These are phyloP conservation scores for Agelastica alni DNA, from an alignment of 2,888 invertebrate species.

Conservation along the genomic window DNA sequence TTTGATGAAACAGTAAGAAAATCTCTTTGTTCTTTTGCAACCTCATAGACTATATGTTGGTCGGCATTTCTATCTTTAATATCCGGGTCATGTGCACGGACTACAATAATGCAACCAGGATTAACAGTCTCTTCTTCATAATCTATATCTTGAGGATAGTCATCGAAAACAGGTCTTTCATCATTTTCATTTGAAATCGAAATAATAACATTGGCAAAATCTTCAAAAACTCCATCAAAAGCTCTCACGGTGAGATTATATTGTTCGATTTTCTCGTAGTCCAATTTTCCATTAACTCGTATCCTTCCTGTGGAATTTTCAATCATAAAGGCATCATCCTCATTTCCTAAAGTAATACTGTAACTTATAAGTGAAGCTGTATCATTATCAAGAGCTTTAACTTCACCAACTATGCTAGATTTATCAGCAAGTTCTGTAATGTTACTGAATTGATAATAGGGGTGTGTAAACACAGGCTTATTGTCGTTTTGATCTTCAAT, in stretches of 20 bases:
- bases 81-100: slow-evolving; percentile 84
- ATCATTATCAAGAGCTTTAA: slow-evolving; percentile 86
- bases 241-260: slow-evolving; percentile 84
- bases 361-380: slow-evolving; percentile 86
- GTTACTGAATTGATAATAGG: slow-evolving; percentile 72
- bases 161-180: slow-evolving; percentile 81
- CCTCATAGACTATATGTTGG: slow-evolving; percentile 78
- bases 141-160: slow-evolving; percentile 71
- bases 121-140: slow-evolving; percentile 77
- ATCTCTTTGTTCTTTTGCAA: slow-evolving; percentile 72
- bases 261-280: slow-evolving; percentile 83
- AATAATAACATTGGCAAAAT: slow-evolving; percentile 81
- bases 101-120: slow-evolving; percentile 71
- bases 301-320: slow-evolving; percentile 85
- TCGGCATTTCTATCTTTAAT: slow-evolving; percentile 74
- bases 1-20: slow-evolving; percentile 72
- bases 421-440: slow-evolving; percentile 84
- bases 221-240: slow-evolving; percentile 82
- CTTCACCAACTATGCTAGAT: slow-evolving; percentile 82
- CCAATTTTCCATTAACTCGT: slow-evolving; percentile 74
- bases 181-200: slow-evolving; percentile 91
- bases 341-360: slow-evolving; percentile 85
- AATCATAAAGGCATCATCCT: slow-evolving; percentile 83
- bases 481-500: slow-evolving; percentile 98
- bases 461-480: slow-evolving; percentile 83